Evolutionary conservation across 2,797 vertebrate species (phyloP), one percentile per base, ranked within the genome.

Genomic region (Poeciliopsis gracilis): DNA sequence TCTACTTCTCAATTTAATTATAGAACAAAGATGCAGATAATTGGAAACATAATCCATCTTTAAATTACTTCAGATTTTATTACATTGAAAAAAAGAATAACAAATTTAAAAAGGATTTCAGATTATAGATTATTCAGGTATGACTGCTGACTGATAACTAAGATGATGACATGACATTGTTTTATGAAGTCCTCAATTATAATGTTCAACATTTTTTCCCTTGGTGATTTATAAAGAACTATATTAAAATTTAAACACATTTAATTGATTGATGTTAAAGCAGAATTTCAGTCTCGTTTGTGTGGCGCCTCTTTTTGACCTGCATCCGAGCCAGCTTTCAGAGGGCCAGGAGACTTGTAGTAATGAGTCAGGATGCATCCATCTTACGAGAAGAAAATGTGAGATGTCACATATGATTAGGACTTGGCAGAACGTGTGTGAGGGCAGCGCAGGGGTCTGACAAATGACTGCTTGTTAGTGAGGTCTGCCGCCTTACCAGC

Each of bases 321-420:
- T 83, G 87, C 83, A 82, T 81, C 61, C 2, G 25, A 79, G 69
- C 70, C 55, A 79, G 82, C 88, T 72, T 28, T 83, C 78, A 12
- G 1, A 79, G 79, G 73, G 83, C 81, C 74, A 45, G 80, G 81
- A 77, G 87, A 84, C 89, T 77, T 75, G 82, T 81, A 86, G 86
- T 88, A 87, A 86, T 91, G 91, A 93, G 88, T 94, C 88, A 93
- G 88, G 87, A 82, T 77, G 88, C 77, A 88, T 88, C 88, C 80
- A 82, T 90, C 88, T 82, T 79, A 82, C 79, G 73, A 84, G 81
- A 83, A 91, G 87, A 82, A 91, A 91, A 93, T 91, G 89, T 72
- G 91, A 93, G 86, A 83, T 91, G 93, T 93, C 93, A 85, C 77
- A 89, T 93, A 87, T 91, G 92, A 94, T 95, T 94, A 89, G 82